A percentile compares a stretch with the other conserved stretches of the same genome.
These are phyloP conservation scores for Nomada flava DNA, from an alignment of 2,888 invertebrate genomes.

Conservation along the genomic window DNA sequence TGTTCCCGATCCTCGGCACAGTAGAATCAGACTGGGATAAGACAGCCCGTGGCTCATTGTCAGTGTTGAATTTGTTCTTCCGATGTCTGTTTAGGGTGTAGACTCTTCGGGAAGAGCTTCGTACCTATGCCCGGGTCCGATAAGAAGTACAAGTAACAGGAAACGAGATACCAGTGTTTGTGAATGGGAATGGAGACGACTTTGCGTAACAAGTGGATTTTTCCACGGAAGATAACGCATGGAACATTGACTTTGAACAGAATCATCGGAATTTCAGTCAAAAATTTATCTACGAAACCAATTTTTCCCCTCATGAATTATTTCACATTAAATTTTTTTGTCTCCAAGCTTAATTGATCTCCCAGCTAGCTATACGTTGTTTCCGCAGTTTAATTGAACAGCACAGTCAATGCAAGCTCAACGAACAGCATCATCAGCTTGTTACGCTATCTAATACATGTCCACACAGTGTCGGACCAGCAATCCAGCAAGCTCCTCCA, in stretches of 20 bases:
- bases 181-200: neutral
- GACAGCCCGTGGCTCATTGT: too few species aligned
- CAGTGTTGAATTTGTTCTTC: too few species aligned
- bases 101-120: neutral
- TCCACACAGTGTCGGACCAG: slow-evolving; percentile 3
- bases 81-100: too few species aligned
- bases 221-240: neutral
- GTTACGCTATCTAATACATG: neutral
- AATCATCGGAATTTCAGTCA: too few species aligned
- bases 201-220: slow-evolving; percentile 17
- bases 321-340: too few species aligned
- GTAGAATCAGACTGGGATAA: too few species aligned
- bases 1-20: too few species aligned
- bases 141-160: neutral
- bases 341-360: too few species aligned
- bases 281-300: too few species aligned
- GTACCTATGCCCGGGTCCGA: neutral
- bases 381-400: neutral
- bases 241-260: slow-evolving; percentile 6
- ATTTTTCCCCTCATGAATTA: too few species aligned
- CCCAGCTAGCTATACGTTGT: too few species aligned
- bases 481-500: neutral
- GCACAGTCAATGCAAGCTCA: neutral
- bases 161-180: slow-evolving; percentile 6
- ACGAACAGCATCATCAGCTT: neutral